Conservation (phyloP, 2,113 vertebrate genomes). For the Oreochromis tanganicae region DNA sequence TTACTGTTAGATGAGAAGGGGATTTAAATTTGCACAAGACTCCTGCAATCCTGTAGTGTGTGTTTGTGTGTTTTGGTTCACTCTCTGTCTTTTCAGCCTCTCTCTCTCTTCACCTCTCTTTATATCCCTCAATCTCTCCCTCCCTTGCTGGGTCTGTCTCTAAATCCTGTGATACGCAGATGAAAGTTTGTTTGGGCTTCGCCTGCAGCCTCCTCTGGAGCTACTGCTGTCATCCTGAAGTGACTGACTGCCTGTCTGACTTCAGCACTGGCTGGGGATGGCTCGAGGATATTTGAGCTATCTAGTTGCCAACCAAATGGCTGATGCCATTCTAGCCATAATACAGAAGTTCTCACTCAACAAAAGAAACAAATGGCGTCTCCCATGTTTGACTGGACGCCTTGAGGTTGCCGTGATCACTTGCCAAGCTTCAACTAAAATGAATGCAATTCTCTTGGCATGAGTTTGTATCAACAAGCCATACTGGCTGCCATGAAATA, state of each 20-base stretch:
- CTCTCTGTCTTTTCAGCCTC: background rate
- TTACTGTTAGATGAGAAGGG: conserved; percentile 34
- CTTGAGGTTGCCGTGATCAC: background rate
- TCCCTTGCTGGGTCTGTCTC: background rate
- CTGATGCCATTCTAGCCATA: background rate
- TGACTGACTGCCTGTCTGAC: conserved; percentile 30
- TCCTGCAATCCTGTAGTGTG: background rate
- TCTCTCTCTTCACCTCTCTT: background rate
- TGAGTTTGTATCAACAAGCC: background rate
- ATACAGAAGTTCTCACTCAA: background rate
- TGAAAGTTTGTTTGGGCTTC: conserved; percentile 55
- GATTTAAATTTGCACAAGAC: background rate
- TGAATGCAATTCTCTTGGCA: background rate
- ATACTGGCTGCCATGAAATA: background rate
- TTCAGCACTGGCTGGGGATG: background rate
- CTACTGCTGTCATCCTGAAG: conserved; percentile 28
- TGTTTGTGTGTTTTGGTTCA: background rate
- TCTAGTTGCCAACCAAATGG: background rate
- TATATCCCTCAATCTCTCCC: background rate
- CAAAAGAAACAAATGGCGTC: conserved; percentile 25
- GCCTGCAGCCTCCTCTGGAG: conserved; percentile 48
- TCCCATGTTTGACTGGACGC: conserved; percentile 19
- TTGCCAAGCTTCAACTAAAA: background rate
- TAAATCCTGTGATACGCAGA: conserved; percentile 47
- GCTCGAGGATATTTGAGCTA: conserved; percentile 24